Evolutionary conservation across 92 coral and sea anemone species (phyloP), one percentile per base, ranked within the genome.

Genomic region (Zoanthus sansibaricus): DNA sequence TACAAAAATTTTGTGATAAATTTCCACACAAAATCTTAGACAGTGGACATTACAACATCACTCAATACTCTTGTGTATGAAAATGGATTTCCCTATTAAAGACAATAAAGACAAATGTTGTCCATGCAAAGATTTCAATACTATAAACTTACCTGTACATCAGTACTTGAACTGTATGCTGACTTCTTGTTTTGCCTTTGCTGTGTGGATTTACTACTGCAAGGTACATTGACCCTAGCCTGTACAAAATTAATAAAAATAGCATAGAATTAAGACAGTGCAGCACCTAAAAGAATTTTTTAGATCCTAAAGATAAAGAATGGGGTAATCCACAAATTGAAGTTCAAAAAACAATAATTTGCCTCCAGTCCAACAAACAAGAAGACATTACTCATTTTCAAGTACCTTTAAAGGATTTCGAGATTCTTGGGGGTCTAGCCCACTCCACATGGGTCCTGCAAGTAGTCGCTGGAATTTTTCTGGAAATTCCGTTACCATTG

Each of bases 401-500:
- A 15, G 45, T 73, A 73, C 78, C 78, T 73, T 73, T 45, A 73
- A 45, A 13, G 78, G 78, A 45, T 73, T 45, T 73, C 78, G 45
- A 16, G 78, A 73, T 45, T 73, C 78, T 73, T 73, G 78, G 58
- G 78, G 58, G 54, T 73, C 78, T 45, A 73, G 58, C 45, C 58
- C 59, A 73, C 78, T 73, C 78, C 78, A 73, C 78, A 44, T 73
- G 58, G 55, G 78, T 45, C 78, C 78, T 47, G 78, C 78, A 16
- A 73, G 78, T 5, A 73, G 58, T 75, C 59, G 59, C 75, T 86
- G 82, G 9, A 86, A 9, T 46, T 72, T 46, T 9, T 75, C 83
- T 9, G 88, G 88, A 47, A 62, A 86, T 75, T 86, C 83, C 5
- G 83, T 86, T 0, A 45, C 1, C 88, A 86, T 86, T 14, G 83